Evolutionary conservation across 2,888 invertebrate species (phyloP).

Genomic region (Sericinus montela): DNA sequence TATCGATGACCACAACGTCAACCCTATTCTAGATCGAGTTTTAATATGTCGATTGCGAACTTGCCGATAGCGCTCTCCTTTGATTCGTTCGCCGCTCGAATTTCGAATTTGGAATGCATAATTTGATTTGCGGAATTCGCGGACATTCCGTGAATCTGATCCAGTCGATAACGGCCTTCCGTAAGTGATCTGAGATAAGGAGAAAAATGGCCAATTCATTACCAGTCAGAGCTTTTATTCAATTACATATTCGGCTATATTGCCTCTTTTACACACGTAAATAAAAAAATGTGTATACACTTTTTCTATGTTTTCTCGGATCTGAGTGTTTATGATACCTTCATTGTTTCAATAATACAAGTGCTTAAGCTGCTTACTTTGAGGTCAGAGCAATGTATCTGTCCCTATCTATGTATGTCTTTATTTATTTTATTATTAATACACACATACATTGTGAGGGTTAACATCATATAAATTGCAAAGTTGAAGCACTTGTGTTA

Average conservation of each 20-base stretch:
- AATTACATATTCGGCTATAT: neutral
- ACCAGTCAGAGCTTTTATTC: neutral
- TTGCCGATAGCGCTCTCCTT: constrained; percentile 58
- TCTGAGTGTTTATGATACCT: too few species aligned
- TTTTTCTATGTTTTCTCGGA: too few species aligned
- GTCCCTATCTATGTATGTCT: too few species aligned
- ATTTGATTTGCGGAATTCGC: constrained; percentile 59
- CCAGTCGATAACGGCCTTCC: constrained; percentile 7
- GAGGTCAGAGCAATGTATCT: too few species aligned
- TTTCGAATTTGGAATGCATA: constrained; percentile 68
- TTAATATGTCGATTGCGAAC: constrained; percentile 73
- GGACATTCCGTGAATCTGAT: constrained; percentile 15
- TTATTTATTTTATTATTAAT: too few species aligned
- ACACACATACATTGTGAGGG: too few species aligned
- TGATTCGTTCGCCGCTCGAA: constrained; percentile 55
- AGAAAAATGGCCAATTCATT: constrained; percentile 6
- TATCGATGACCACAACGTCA: constrained; percentile 12
- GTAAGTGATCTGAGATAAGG: constrained; percentile 11
- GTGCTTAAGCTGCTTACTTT: too few species aligned
- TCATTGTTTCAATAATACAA: too few species aligned
- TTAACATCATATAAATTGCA: too few species aligned
- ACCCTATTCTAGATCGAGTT: constrained; percentile 62
- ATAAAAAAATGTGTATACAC: too few species aligned
- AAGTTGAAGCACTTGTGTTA: too few species aligned
- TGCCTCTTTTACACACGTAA: too few species aligned